These are phyloP conservation scores for Phrynocephalus versicolor DNA, from an alignment of 2,113 vertebrate genomes.

Conservation along the genomic window DNA sequence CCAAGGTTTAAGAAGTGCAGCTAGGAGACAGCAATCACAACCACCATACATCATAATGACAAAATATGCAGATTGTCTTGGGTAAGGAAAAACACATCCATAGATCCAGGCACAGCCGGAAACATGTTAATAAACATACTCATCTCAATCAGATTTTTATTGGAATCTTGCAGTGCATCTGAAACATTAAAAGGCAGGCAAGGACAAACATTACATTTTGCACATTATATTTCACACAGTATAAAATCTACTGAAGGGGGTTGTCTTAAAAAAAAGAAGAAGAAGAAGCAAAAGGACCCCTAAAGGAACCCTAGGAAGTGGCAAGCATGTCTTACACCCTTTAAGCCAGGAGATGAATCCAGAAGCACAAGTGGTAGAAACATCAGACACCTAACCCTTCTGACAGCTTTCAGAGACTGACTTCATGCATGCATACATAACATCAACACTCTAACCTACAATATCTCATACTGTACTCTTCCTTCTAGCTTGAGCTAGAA, in stretches of 20 bases:
- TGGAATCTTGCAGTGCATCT: not conserved
- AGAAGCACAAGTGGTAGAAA: not conserved
- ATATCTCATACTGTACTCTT: not conserved
- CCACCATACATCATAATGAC: conserved; percentile 61
- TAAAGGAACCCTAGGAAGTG: not conserved
- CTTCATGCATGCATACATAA: not conserved
- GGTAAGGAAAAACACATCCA: conserved; percentile 48
- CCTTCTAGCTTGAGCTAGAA: not conserved
- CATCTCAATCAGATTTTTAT: conserved; percentile 40
- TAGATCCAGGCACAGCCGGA: conserved; percentile 50
- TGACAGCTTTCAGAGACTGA: not conserved
- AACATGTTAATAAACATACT: conserved; percentile 64
- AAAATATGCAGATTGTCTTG: conserved; percentile 58
- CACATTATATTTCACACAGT: not conserved
- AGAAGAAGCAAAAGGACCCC: not conserved
- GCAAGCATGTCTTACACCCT: not conserved
- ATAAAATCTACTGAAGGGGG: not conserved
- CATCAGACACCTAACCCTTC: not conserved
- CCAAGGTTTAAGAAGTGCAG: conserved; percentile 64
- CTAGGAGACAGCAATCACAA: conserved; percentile 64
- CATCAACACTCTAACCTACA: not conserved
- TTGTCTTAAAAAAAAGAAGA: not conserved
- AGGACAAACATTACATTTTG: not conserved
- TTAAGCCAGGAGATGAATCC: not conserved
- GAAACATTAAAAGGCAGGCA: not conserved